phyloP scores from a whole-genome alignment of 1,140 invertebrate genomes.

The Batillaria attramentaria region DNA sequence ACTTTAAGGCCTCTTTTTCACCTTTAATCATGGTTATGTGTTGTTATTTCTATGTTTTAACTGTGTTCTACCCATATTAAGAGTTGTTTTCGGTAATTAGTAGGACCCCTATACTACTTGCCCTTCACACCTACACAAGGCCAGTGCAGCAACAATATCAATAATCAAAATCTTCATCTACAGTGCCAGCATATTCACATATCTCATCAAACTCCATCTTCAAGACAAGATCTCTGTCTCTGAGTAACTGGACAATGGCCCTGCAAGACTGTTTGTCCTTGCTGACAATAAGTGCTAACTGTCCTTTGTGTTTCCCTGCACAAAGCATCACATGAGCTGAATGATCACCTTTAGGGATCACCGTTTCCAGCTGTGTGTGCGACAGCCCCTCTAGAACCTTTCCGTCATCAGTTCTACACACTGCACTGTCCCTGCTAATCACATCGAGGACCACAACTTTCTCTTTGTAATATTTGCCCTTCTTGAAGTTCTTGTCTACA shows the following conservation, averaged over 20 bases:
- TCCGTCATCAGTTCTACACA: slow-evolving; percentile 70
- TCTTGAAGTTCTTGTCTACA: slow-evolving; percentile 68
- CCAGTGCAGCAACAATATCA: slow-evolving; percentile 31
- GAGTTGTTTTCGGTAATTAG: too few species aligned
- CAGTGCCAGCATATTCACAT: slow-evolving; percentile 71
- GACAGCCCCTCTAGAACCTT: slow-evolving; percentile 67
- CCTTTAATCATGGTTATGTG: too few species aligned
- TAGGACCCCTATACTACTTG: too few species aligned
- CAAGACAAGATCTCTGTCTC: slow-evolving; percentile 62
- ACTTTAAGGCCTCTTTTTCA: too few species aligned
- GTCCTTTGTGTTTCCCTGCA: slow-evolving; percentile 65
- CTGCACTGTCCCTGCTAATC: slow-evolving; percentile 59
- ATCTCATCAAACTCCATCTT: slow-evolving; percentile 70
- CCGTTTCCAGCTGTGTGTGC: slow-evolving; percentile 70
- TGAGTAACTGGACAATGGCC: slow-evolving; percentile 67
- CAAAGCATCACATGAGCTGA: slow-evolving; percentile 67
- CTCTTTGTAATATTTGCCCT: slow-evolving; percentile 70
- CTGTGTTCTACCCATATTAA: too few species aligned
- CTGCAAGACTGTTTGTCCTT: slow-evolving; percentile 64
- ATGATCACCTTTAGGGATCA: slow-evolving; percentile 68
- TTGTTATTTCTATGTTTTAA: too few species aligned
- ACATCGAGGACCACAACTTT: slow-evolving; percentile 72
- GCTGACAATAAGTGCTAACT: slow-evolving; percentile 67
- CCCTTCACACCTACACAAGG: too few species aligned
- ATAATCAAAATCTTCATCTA: slow-evolving; percentile 63